Base-by-base conservation (phyloP, 2,888 invertebrate species). In the Seladonia tumulorum region DNA sequence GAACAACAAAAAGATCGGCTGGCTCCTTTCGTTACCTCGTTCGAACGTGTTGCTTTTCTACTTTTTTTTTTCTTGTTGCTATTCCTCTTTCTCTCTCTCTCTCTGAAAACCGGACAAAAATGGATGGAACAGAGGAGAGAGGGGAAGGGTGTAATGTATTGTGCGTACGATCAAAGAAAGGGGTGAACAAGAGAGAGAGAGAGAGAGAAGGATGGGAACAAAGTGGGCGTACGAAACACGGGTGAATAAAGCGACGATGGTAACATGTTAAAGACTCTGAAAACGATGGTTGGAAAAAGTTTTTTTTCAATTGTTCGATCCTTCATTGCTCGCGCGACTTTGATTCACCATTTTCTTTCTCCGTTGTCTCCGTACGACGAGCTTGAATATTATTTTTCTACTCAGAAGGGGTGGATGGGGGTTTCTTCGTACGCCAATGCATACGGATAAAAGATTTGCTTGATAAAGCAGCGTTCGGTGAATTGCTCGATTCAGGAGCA, bases 241-340 rank as follows among this genome's bases (percentile, higher is more conserved):
- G 35, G 45, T 68, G 75, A 86, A 81, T 73, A 82, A 82, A 72
- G 83, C 74, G 81, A 85, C 83, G 35, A 35, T 35, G 35, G 75
- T 68, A 68, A 68, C 39, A 35, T 68, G 22, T 68, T 66, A 22
- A 35, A 66, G 47, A 82, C 63, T 73, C 66, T 87, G 76, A 22
- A 79, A 89, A 45, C 49, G 82, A 74, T 68, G 68, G 87, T 79
- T 84, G 76, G 70, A 53, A 78, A 5, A 57, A n/a, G n/a, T 3
- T n/a, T 53, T 78, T 81, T 68, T 68, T 71, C 63, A 83, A 76
- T 63, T 70, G 60, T 14, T 2, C n/a, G 14, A 53, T 12, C 12
- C 25, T 10, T n/a, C n/a, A n/a, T n/a, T n/a, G n/a, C n/a, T n/a
- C 57, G 18, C 10, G 45, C 39, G 22, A 71, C 18, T 29, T 35